Base-by-base conservation (phyloP, 2,797 vertebrate genomes). In the Argyrosomus regius region DNA sequence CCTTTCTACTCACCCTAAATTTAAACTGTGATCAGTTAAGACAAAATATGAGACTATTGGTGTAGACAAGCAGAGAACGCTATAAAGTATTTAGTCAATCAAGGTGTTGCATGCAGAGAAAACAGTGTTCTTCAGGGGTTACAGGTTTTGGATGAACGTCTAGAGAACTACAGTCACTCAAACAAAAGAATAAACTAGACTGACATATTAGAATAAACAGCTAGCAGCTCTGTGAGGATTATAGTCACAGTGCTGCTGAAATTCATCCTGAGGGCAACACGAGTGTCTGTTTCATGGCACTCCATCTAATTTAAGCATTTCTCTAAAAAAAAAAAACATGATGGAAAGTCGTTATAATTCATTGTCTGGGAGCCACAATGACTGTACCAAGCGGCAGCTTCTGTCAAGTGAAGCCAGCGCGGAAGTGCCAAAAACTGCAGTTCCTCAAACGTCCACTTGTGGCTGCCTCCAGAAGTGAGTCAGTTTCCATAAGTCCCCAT, bases 1-100 rank as follows among this genome's bases (percentile, higher is more conserved):
- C 24, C 64, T 73, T 53, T 48, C 58, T n/a, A 14, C 18, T 53
- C 13, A 0, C 26, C 31, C 26, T 22, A 28, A 69, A 72, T 85
- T 72, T 18, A 77, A 83, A 67, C 46, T 50, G 58, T 31, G 49
- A 72, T 65, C 45, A n/a, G 17, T 57, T 28, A 6, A 50, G 39
- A 39, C 53, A 52, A 64, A 18, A 54, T 3, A 56, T 1, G 16
- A 6, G 20, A 45, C 49, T 9, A 9, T n/a, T 6, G 28, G 2
- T 39, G 61, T 5, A 1, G 48, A 31, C 1, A 20, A 31, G 1
- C 12, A 13, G 43, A 61, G 24, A 39, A 31, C 5, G 17, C 3
- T 28, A 39, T 26, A 67, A 43, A 31, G 35, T 16, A 18, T 24
- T 14, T 22, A 48, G n/a, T n/a, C 11, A 39, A 28, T 39, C 13